These are phyloP conservation scores for Drosophila tani DNA, from an alignment of 1,140 invertebrate genomes.

Conservation along the genomic window DNA sequence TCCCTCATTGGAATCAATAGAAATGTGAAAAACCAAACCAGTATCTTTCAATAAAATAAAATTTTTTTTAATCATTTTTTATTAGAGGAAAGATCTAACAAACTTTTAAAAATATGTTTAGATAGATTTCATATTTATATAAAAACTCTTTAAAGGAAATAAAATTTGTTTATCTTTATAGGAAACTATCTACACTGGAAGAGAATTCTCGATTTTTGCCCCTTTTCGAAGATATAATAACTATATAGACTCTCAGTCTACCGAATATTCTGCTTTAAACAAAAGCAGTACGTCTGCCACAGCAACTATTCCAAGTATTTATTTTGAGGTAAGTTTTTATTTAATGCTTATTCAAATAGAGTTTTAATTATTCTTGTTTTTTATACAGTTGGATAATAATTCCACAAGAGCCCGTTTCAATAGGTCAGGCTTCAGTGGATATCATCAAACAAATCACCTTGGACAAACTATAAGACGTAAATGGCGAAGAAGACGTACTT, in stretches of 20 bases:
- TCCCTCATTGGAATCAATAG: too few relatives aligned
- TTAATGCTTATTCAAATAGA: too few relatives aligned
- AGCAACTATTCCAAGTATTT: not conserved
- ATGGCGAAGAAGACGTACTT: not conserved
- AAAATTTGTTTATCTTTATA: not conserved
- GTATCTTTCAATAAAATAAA: too few relatives aligned
- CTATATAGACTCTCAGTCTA: not conserved
- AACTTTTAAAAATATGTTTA: too few relatives aligned
- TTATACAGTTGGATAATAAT: not conserved
- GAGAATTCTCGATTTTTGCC: accelerated
- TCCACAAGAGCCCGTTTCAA: not conserved
- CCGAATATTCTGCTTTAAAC: too few relatives aligned
- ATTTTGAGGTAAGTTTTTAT: not conserved
- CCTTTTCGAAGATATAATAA: not conserved
- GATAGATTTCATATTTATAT: too few relatives aligned
- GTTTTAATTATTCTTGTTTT: accelerated
- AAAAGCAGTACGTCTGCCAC: not conserved
- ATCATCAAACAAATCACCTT: not conserved
- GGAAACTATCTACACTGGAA: not conserved
- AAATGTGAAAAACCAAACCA: too few relatives aligned
- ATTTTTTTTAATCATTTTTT: too few relatives aligned
- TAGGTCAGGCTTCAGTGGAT: not conserved
- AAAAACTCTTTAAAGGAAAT: too few relatives aligned
- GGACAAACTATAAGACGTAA: not conserved
- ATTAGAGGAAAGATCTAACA: too few relatives aligned